Base-by-base conservation (phyloP, 2,888 invertebrate species). In the Synanthedon tipuliformis region DNA sequence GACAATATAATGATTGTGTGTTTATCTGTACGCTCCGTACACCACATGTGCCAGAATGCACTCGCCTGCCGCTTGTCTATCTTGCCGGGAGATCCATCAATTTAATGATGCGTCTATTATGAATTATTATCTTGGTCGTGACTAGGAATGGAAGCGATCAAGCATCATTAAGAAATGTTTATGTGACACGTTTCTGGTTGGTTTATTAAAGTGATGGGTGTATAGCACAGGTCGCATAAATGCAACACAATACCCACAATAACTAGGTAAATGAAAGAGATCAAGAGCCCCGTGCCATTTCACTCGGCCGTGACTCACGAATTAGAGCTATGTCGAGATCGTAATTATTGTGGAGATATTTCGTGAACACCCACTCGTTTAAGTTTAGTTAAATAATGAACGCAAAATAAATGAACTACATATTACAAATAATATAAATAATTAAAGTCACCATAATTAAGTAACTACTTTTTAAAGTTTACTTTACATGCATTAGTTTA, bases 291-390 rank as follows among this genome's bases (percentile, higher is more conserved):
- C 77, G 78, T 75, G 75, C 81, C 79, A 78, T 84, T 82, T 81
- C 79, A 76, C 76, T 71, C 68, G 72, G 68, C 80, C 85, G 86
- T 85, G 86, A 85, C 82, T 84, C 86, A 86, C 85, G 85, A 85
- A 84, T 84, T 84, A 85, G 82, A 84, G 71, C 82, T 81, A 61
- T 70, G 72, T 67, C 72, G 80, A 82, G 81, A 73, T 78, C 80
- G 82, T 85, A 82, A 50, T 50, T 84, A 85, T 73, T 69, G 71
- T 68, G 69, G 68, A 76, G 73, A 73, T 78, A 81, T 80, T 79
- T 79, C 77, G 81, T 81, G 82, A 73, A 75, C 76, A 77, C 75
- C 77, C 76, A 78, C 74, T 73, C 71, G 61, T 67, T 61, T 66
- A 64, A 63, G 62, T 54, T n/a, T 13, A 50, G 56, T 66, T 65